Evolutionary conservation across 2,113 vertebrate species (phyloP).

Genomic region (Verasper variegatus): DNA sequence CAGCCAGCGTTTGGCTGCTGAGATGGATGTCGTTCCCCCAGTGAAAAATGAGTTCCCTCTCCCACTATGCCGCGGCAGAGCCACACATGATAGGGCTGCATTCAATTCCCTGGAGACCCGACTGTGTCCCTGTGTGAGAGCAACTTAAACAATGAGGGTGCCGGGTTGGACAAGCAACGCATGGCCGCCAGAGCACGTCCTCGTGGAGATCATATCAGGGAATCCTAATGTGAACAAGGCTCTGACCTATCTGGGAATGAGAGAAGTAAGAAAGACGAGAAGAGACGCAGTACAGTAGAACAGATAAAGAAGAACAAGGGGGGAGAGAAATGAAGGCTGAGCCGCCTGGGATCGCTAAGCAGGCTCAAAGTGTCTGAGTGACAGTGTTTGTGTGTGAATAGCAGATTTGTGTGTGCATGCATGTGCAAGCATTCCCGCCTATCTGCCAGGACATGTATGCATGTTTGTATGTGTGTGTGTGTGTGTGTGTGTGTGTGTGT

Average conservation of each 20-base stretch:
- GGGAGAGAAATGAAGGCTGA: conserved; percentile 59
- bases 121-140: conserved; percentile 67
- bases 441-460: conserved; percentile 31
- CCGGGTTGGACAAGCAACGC: conserved; percentile 75
- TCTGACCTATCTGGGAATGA: conserved; percentile 75
- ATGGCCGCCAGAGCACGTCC: conserved; percentile 79
- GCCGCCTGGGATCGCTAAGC: conserved; percentile 71
- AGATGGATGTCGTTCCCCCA: conserved; percentile 78
- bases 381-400: conserved; percentile 32
- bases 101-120: conserved; percentile 74
- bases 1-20: conserved; percentile 76
- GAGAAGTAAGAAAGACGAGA: conserved; percentile 70
- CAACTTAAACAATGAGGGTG: conserved; percentile 76
- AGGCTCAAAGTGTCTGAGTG: conserved; percentile 41
- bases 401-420: not conserved
- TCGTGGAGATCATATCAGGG: conserved; percentile 82
- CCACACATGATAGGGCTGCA: conserved; percentile 72
- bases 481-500: conserved; percentile 29
- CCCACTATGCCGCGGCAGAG: conserved; percentile 63
- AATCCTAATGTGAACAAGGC: conserved; percentile 80
- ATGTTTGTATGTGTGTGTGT: conserved; percentile 7
- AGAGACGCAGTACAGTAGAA: conserved; percentile 62
- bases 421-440: conserved; percentile 13
- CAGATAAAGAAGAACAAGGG: conserved; percentile 66
- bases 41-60: conserved; percentile 80